These are phyloP conservation scores for Aldrovandia affinis DNA, from an alignment of 2,797 vertebrate genomes.

Conservation along the genomic window DNA sequence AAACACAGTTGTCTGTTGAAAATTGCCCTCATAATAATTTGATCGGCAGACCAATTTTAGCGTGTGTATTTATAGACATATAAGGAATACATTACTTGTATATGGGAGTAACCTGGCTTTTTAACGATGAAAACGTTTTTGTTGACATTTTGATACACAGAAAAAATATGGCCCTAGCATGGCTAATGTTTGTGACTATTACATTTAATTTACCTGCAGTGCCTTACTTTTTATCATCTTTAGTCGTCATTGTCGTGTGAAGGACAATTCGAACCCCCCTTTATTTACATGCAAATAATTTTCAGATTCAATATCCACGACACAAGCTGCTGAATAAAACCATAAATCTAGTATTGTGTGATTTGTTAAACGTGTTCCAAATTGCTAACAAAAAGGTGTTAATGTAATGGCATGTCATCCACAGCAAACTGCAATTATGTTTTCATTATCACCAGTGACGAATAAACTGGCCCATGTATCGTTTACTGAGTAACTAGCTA, in stretches of 20 bases:
- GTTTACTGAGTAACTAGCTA: constrained; percentile 4
- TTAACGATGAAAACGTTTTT: background rate
- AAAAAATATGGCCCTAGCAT: background rate
- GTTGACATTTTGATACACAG: background rate
- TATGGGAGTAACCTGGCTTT: background rate
- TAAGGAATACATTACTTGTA: background rate
- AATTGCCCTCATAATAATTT: background rate
- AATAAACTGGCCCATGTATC: constrained; percentile 9
- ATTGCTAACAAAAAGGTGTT: background rate
- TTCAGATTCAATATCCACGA: background rate
- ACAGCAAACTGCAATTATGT: constrained; percentile 1
- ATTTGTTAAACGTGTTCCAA: background rate
- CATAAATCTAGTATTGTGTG: background rate
- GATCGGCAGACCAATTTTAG: background rate
- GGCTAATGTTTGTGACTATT: background rate
- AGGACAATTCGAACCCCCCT: background rate
- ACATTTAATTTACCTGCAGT: background rate
- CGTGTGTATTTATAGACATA: background rate
- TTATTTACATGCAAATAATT: background rate
- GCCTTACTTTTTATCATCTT: background rate
- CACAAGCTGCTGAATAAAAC: background rate
- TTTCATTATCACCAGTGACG: constrained; percentile 7
- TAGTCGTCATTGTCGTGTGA: constrained; percentile 6
- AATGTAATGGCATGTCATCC: constrained; percentile 9
- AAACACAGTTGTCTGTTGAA: background rate